A percentile compares a stretch with the other conserved stretches of the same genome.
Evolutionary conservation across 2,797 vertebrate species (phyloP).

Genomic region (Sebastes cheni): DNA sequence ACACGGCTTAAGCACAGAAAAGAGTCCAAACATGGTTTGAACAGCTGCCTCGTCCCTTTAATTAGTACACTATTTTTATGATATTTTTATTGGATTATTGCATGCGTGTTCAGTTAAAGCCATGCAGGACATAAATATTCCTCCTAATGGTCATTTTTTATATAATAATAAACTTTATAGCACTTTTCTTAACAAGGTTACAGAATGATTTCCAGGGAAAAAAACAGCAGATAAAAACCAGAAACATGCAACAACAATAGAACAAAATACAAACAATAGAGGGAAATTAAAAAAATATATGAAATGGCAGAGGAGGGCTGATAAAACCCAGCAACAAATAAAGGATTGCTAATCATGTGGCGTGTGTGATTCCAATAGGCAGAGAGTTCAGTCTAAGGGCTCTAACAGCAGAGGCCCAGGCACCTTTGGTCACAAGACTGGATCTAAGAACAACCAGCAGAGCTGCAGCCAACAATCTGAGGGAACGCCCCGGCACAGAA

Average conservation of each 20-base stretch:
- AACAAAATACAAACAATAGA: neutral
- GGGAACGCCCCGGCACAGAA: neutral
- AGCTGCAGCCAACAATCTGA: neutral
- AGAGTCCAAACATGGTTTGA: conserved; percentile 25
- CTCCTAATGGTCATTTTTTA: neutral
- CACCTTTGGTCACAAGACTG: no score
- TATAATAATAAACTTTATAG: neutral
- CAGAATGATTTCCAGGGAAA: neutral
- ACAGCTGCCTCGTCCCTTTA: neutral
- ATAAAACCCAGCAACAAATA: neutral
- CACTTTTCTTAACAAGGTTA: neutral
- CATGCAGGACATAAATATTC: conserved; percentile 2
- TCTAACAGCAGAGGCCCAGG: neutral
- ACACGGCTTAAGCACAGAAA: neutral
- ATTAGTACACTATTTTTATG: neutral
- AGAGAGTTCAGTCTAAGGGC: neutral
- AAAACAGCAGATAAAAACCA: neutral
- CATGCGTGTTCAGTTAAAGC: neutral
- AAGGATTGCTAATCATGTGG: neutral
- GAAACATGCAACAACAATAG: neutral
- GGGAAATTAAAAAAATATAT: neutral
- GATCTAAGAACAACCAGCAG: neutral
- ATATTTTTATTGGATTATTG: conserved; percentile 13
- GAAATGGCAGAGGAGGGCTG: neutral
- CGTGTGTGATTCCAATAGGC: neutral